Evolutionary conservation across 2,888 invertebrate species (phyloP).

Genomic region (Rotaria sp.): DNA sequence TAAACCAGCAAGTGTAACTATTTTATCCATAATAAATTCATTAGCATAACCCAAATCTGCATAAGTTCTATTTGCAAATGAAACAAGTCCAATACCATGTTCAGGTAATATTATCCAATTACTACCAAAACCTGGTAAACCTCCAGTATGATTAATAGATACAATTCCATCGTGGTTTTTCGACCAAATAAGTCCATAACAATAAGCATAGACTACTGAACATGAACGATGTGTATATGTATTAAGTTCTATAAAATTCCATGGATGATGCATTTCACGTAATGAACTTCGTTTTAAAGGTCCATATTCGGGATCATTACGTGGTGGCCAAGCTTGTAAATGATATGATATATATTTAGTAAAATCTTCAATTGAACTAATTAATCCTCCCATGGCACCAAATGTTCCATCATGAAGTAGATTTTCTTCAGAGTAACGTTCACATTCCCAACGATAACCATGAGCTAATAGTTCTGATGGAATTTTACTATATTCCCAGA

Average conservation of each 20-base stretch:
- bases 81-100: not conserved
- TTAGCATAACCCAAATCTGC: not conserved
- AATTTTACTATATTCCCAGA: not conserved
- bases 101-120: not conserved
- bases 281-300: not conserved
- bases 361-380: not conserved
- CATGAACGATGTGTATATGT: not conserved
- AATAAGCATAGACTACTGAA: not conserved
- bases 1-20: not conserved
- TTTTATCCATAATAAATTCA: not conserved
- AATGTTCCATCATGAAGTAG: not conserved
- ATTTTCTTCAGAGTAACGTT: not conserved
- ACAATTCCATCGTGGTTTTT: not conserved
- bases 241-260: not conserved
- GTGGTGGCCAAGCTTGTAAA: slow-evolving; percentile 1
- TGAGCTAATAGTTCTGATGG: not conserved
- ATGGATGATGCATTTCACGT: not conserved
- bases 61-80: not conserved
- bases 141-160: not conserved
- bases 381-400: not conserved
- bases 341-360: not conserved
- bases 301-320: not conserved
- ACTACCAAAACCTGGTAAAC: not conserved
- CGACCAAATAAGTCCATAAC: not conserved
- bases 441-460: not conserved